phyloP scores from a whole-genome alignment of 1,140 invertebrate genomes.

The Neuroterus valhalla region DNA sequence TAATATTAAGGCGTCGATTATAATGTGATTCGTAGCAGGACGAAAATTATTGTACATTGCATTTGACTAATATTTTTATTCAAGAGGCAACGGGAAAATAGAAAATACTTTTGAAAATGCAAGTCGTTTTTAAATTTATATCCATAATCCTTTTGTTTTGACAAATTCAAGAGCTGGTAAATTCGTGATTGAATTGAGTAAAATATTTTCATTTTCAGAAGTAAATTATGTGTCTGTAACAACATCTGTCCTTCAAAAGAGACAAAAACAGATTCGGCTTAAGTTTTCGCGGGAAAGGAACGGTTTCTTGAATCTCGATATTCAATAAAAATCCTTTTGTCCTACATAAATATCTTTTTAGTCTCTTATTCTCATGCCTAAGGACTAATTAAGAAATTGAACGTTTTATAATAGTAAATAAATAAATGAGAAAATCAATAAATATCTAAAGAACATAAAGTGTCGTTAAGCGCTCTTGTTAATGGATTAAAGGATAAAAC shows the following conservation, averaged over 20 bases:
- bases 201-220: too few species aligned
- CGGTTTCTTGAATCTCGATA: not conserved
- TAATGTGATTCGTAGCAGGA: slow-evolving; percentile 12
- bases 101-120: too few species aligned
- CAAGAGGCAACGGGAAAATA: too few species aligned
- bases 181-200: too few species aligned
- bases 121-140: too few species aligned
- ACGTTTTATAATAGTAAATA: slow-evolving; percentile 28
- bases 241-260: too few species aligned
- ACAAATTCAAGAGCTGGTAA: too few species aligned
- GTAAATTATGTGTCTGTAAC: too few species aligned
- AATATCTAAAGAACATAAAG: slow-evolving; percentile 18
- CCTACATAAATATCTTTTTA: not conserved
- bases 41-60: not conserved
- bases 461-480: slow-evolving; percentile 29
- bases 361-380: slow-evolving; percentile 1
- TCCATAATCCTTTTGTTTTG: too few species aligned
- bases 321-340: not conserved
- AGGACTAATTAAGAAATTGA: slow-evolving; percentile 16
- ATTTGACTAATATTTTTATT: not conserved
- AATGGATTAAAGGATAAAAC: slow-evolving; percentile 19
- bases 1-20: slow-evolving; percentile 51
- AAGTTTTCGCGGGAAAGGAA: not conserved
- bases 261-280: not conserved
- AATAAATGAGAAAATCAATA: slow-evolving; percentile 11